Conservation (phyloP, 2,113 vertebrate species). For the Pitta sordida region DNA sequence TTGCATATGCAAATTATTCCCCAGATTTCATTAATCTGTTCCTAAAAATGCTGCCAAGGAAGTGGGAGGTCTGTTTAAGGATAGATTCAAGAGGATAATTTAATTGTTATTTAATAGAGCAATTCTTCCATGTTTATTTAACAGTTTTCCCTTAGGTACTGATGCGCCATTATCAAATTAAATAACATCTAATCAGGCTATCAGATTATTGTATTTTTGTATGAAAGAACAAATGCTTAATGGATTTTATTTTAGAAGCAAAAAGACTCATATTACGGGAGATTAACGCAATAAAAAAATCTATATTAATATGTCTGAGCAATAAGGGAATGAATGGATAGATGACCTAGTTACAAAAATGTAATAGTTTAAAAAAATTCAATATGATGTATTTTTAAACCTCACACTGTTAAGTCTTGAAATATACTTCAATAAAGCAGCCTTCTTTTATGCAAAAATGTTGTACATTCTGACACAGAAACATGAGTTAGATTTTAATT, state of each 20-base stretch:
- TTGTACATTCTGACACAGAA: slow-evolving; percentile 7
- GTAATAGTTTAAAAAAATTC: slow-evolving; percentile 1
- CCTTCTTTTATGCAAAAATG: background rate
- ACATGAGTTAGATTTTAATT: background rate
- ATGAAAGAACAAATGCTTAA: slow-evolving; percentile 46
- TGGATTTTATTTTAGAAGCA: slow-evolving; percentile 39
- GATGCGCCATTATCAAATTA: slow-evolving; percentile 55
- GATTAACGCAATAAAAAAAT: slow-evolving; percentile 46
- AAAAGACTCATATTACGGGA: slow-evolving; percentile 28
- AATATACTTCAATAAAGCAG: background rate
- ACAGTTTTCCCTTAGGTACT: background rate
- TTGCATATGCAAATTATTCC: slow-evolving; percentile 34
- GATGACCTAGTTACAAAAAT: slow-evolving; percentile 63
- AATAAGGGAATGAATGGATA: slow-evolving; percentile 46
- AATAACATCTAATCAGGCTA: slow-evolving; percentile 47
- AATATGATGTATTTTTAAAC: slow-evolving; percentile 39
- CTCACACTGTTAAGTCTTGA: background rate
- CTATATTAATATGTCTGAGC: slow-evolving; percentile 47
- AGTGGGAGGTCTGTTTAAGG: background rate
- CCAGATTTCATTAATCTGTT: slow-evolving; percentile 30
- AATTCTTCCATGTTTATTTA: slow-evolving; percentile 3
- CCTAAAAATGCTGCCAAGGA: slow-evolving; percentile 49
- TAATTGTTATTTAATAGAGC: slow-evolving; percentile 26
- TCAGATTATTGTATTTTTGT: slow-evolving; percentile 44
- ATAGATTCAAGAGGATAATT: background rate